Base-by-base conservation (phyloP, 2,888 invertebrate genomes). In the Dasypolia templi region DNA sequence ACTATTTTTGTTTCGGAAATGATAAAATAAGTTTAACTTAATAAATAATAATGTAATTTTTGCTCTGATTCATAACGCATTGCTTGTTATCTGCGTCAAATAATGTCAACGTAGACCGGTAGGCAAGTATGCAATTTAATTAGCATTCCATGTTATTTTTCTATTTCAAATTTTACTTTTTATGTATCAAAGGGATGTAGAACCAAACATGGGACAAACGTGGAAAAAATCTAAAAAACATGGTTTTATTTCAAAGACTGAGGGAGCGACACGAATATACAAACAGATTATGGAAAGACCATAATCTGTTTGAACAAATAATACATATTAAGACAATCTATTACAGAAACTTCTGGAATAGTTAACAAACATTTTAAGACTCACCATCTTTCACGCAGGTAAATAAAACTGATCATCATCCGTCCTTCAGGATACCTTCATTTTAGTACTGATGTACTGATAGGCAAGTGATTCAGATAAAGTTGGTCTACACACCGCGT, bases 381-480 rank as follows among this genome's bases (percentile, higher is more conserved):
- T 14, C n/a, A 44, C n/a, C 4, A 65, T 49, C 63, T 63, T 66
- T 63, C 35, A 68, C 19, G 51, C 64, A 81, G 77, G 72, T 77
- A 49, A 59, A 70, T 68, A 68, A 65, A 74, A 65, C 71, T 32
- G 68, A 81, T 74, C 62, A 69, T 68, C 68, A 63, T 29, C 11
- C 9, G 5, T 17, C 19, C 39, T 39, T 58, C 12, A 32, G 35
- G 68, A 74, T 66, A 71, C 62, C 63, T 68, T 64, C 67, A 46
- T 39, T 82, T 82, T 67, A 82, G 62, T 72, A 53, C 79, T n/a
- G 81, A 82, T 82, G 59, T 55, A 44, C 72, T 55, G 79, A 85
- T 79, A 80, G 72, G 26, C 68, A 46, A 79, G 76, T 72, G 86
- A 82, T 77, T 75, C 75, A 77, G 81, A 85, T 77, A 77, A 81